phyloP scores from a whole-genome alignment of 2,113 vertebrate genomes.

The Plecotus auritus region DNA sequence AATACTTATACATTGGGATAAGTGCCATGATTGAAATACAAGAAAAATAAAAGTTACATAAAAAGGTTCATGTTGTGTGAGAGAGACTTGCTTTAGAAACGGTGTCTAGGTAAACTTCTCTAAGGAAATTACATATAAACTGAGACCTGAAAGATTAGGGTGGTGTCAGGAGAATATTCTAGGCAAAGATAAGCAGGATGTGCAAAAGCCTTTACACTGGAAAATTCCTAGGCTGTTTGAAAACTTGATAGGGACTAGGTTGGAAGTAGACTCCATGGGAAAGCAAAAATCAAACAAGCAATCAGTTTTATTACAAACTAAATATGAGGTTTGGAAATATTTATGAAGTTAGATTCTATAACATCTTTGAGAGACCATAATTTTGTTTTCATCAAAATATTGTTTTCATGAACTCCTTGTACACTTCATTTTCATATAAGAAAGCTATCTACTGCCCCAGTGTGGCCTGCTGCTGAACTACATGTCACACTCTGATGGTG shows the following conservation, averaged over 20 bases:
- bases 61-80: background rate
- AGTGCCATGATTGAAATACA: background rate
- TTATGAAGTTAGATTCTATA: background rate
- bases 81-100: background rate
- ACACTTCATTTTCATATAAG: background rate
- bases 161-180: background rate
- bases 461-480: background rate
- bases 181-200: background rate
- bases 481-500: too few relatives aligned
- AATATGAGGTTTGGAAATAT: background rate
- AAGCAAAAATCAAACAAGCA: background rate
- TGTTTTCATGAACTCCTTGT: background rate
- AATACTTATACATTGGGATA: background rate
- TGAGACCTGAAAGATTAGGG: background rate
- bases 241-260: background rate
- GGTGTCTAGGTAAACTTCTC: background rate
- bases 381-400: constrained; percentile 13
- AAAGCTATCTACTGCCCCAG: background rate
- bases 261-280: background rate
- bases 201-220: background rate
- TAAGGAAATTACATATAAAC: background rate
- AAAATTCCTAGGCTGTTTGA: background rate
- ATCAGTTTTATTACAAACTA: background rate
- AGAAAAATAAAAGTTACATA: rapidly evolving
- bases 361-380: background rate